Base-by-base conservation (phyloP, 1,140 invertebrate genomes). In the Drosophila nannoptera region DNA sequence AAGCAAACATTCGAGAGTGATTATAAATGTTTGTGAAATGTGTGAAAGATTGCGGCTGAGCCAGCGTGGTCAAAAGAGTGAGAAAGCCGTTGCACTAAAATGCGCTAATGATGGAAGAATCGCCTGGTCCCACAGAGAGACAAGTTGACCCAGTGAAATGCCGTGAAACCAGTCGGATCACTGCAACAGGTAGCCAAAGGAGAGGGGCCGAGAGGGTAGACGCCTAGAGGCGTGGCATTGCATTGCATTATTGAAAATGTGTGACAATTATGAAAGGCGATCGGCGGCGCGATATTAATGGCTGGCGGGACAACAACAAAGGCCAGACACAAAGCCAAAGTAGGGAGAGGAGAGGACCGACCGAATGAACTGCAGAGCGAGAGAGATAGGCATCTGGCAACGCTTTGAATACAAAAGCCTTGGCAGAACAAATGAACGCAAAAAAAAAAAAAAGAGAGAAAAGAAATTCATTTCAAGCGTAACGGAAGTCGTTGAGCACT, bases 261-360 rank as follows among this genome's bases (percentile, higher is more conserved):
- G 78, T 83, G 78, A 82, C 78, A 82, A 83, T 78, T 82, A 82
- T 82, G 75, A 82, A 66, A 75, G 71, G 71, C 78, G 78, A 82
- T 82, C 78, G 75, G 61, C 65, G 46, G 62, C 40, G 58, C 49
- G 78, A 73, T 81, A 81, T 77, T 67, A 75, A 74, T 74, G 77
- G 36, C 32, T 46, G 55, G 33, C 71, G 54, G 76, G 71, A 46
- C 16, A 62, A 73, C 43, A 77, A 80, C 77, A 80, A 81, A 77
- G 65, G 76, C 40, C 31, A 36, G 32, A 45, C 22, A 53, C 35
- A 11, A 22, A 7, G 16, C 7, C 16, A 12, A 2, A 9, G n/a
- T 4, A 36, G 14, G 40, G 43, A 45, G 46, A 32, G 16, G 6
- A 40, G 31, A n/a, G 48, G 14, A 4, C 38, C 7, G 5, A 9